Base-by-base conservation (phyloP, 37 sponge, comb jelly and placozoan species). In the Lycopodina hypogea region DNA sequence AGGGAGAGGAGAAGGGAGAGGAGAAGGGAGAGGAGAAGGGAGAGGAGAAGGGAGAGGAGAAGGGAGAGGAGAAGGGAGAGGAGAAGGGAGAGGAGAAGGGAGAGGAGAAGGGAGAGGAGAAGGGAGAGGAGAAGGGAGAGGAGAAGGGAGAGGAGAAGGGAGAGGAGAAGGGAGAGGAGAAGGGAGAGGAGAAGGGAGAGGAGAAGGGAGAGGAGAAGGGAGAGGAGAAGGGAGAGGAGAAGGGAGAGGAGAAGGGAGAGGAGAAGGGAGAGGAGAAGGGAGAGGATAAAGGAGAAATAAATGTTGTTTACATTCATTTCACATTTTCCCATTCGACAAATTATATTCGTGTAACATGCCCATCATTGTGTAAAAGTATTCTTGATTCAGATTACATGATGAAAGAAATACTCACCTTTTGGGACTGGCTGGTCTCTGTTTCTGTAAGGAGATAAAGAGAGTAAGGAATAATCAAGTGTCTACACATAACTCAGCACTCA, bases 381-480 rank as follows among this genome's bases (percentile, higher is more conserved):
- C 48, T 45, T 68, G 38, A 18, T 68, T 19, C 32, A 68, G 32
- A 19, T 30, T 7, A 28, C 6, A 17, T 32, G 9, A 8, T 32
- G 19, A 14, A 34, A 4, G 21, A 3, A 29, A 28, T 39, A 34
- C 66, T 65, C 55, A 65, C 79, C 79, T 45, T 67, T n/a, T 1
- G 79, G 79, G 1, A 62, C 67, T 30, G 68, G 48, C 40, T 33
- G 79, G 45, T 64, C 53, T 14, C 21, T 23, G 28, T 65, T 65
- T 8, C 79, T 78, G 68, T 9, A 75, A 55, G n/a, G n/a, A n/a
- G 29, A 64, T 11, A 19, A 24, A 17, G 34, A 67, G 24, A 42
- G 66, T 65, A 22, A 41, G n/a, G n/a, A n/a, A n/a, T n/a, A n/a
- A n/a, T n/a, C n/a, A 42, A 11, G 2, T 65, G 48, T 45, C 48